These are phyloP conservation scores for Syngnathus acus DNA, from an alignment of 2,797 vertebrate species.

Conservation along the genomic window DNA sequence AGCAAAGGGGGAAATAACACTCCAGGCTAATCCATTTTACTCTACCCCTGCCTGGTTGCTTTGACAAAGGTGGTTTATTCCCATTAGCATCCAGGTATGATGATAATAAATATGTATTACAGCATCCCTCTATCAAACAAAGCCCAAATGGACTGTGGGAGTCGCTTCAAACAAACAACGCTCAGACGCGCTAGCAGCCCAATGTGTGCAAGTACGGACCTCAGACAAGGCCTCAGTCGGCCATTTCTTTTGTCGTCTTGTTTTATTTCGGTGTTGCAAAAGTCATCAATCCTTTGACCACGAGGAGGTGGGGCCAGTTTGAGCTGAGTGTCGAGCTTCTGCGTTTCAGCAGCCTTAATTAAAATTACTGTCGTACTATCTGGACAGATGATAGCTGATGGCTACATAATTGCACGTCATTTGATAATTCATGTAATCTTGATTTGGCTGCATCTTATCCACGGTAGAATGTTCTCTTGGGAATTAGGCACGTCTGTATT, in stretches of 20 bases:
- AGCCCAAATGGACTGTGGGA: slow-evolving; percentile 43
- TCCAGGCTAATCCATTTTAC: slow-evolving; percentile 56
- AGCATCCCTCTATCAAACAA: slow-evolving; percentile 37
- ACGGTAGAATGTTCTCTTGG: neutral
- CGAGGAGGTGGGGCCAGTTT: neutral
- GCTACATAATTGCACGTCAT: neutral
- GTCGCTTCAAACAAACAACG: slow-evolving; percentile 47
- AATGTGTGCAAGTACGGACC: slow-evolving; percentile 10
- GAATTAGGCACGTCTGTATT: neutral
- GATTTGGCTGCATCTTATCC: neutral
- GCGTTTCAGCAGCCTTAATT: neutral
- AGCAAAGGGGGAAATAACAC: slow-evolving; percentile 56
- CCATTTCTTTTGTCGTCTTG: slow-evolving; percentile 22
- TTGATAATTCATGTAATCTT: neutral
- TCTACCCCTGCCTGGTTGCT: slow-evolving; percentile 33
- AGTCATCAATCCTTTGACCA: slow-evolving; percentile 15
- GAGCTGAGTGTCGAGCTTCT: neutral
- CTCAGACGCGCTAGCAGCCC: slow-evolving; percentile 38
- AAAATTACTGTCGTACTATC: neutral
- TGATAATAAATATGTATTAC: slow-evolving; percentile 48
- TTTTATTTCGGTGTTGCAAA: slow-evolving; percentile 59
- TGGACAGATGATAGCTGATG: neutral
- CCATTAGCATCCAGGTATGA: slow-evolving; percentile 54
- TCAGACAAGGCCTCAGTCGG: slow-evolving; percentile 33
- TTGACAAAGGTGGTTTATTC: slow-evolving; percentile 63